Evolutionary conservation across 2,888 invertebrate species (phyloP).

Genomic region (Temnothorax unifasciatus): DNA sequence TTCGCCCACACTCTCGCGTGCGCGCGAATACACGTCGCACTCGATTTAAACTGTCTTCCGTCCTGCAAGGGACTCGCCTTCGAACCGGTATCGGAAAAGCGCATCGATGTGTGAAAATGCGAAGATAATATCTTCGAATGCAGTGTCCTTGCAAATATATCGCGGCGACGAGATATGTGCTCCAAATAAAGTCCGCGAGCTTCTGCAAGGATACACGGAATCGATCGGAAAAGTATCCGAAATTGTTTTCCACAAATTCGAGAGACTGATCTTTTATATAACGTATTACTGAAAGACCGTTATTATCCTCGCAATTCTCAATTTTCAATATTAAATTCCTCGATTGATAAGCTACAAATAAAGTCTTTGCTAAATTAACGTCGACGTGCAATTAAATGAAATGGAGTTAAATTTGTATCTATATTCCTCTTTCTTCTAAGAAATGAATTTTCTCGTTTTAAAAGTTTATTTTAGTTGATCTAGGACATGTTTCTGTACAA

Average conservation of each 20-base stretch:
- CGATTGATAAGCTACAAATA: background rate
- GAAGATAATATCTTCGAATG: constrained; percentile 24
- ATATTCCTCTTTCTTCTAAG: background rate
- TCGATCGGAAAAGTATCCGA: background rate
- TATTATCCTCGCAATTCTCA: background rate
- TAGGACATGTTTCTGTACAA: background rate
- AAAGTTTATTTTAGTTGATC: constrained; percentile 6
- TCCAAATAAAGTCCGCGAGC: background rate
- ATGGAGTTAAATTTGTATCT: background rate
- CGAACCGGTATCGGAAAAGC: background rate
- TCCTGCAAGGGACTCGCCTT: background rate
- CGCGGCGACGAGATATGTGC: background rate
- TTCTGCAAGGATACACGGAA: background rate
- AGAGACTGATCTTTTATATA: background rate
- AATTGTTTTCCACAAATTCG: background rate
- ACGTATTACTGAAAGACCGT: background rate
- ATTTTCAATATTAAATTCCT: constrained; percentile 5
- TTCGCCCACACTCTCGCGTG: constrained; percentile 8
- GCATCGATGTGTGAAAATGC: constrained; percentile 13
- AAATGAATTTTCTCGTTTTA: background rate
- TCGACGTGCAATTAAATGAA: background rate
- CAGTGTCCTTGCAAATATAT: background rate
- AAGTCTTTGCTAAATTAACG: constrained; percentile 17
- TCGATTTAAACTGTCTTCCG: constrained; percentile 26
- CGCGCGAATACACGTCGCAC: background rate